These are phyloP conservation scores for Choristoneura fumiferana DNA, from an alignment of 1,140 invertebrate species.

Conservation along the genomic window DNA sequence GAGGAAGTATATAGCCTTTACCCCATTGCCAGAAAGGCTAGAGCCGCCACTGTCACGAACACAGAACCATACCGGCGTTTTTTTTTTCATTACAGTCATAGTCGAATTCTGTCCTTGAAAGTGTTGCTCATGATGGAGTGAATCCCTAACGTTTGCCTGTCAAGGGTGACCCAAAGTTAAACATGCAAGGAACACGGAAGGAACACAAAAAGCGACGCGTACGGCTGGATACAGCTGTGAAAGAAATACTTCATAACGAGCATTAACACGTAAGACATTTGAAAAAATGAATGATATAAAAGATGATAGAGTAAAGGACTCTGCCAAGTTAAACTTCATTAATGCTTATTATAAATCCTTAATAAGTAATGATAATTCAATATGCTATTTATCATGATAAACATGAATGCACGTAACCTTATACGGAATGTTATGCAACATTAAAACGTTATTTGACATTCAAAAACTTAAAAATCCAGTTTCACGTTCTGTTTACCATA, in stretches of 20 bases:
- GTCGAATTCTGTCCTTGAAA: constrained; percentile 27
- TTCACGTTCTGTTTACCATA: background rate
- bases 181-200: constrained; percentile 62
- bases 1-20: too few relatives aligned
- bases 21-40: too few relatives aligned
- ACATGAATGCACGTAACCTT: background rate
- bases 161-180: constrained; percentile 64
- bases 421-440: background rate
- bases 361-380: background rate
- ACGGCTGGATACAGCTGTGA: constrained; percentile 38
- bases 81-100: too few relatives aligned
- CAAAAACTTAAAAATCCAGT: constrained; percentile 7
- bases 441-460: background rate
- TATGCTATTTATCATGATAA: background rate
- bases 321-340: background rate
- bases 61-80: too few relatives aligned
- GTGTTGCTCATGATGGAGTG: background rate
- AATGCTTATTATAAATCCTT: constrained; percentile 5
- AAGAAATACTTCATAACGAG: constrained; percentile 36
- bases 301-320: too few relatives aligned
- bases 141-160: background rate
- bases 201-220: constrained; percentile 56
- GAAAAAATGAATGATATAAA: too few relatives aligned
- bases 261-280: constrained; percentile 6
- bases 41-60: too few relatives aligned